Percentiles rank a stretch among this genome's conserved stretches.
Evolutionary conservation across 2,797 vertebrate species (phyloP).

Genomic region (Pterois miles): DNA sequence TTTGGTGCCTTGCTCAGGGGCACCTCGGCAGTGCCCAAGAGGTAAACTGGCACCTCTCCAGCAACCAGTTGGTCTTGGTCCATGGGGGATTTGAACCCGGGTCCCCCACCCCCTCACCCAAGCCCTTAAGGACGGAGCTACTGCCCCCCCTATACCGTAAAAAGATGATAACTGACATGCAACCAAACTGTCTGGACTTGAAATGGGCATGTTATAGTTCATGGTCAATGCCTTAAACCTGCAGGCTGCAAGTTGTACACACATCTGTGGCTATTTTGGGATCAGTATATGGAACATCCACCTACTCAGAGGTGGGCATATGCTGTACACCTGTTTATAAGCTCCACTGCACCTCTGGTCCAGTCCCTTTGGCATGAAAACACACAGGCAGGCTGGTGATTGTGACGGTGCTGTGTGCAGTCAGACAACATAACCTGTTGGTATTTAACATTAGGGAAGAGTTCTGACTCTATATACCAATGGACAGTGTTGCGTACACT

Average conservation of each 20-base stretch:
- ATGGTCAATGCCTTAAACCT: not conserved
- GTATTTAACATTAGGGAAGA: not conserved
- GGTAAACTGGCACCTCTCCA: too few relatives aligned
- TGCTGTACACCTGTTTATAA: slow-evolving; percentile 17
- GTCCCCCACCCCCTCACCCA: too few relatives aligned
- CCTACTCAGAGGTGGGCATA: slow-evolving; percentile 1
- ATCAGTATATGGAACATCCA: not conserved
- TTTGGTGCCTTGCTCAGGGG: too few relatives aligned
- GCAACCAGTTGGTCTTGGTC: too few relatives aligned
- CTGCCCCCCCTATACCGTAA: too few relatives aligned
- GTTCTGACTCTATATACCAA: not conserved
- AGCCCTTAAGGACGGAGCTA: too few relatives aligned
- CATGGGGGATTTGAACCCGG: too few relatives aligned
- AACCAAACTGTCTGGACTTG: not conserved
- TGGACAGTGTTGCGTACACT: not conserved
- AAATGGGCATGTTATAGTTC: not conserved
- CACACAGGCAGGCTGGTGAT: not conserved
- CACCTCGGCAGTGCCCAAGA: too few relatives aligned
- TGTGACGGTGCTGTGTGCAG: not conserved
- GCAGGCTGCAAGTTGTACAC: not conserved
- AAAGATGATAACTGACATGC: not conserved
- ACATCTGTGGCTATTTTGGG: not conserved
- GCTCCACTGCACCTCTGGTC: not conserved
- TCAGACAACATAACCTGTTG: not conserved
- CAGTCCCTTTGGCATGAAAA: not conserved